Evolutionary conservation across 2,888 invertebrate genomes (phyloP), one percentile per base, ranked within the genome.

Genomic region (Lasioglossum calceatum): DNA sequence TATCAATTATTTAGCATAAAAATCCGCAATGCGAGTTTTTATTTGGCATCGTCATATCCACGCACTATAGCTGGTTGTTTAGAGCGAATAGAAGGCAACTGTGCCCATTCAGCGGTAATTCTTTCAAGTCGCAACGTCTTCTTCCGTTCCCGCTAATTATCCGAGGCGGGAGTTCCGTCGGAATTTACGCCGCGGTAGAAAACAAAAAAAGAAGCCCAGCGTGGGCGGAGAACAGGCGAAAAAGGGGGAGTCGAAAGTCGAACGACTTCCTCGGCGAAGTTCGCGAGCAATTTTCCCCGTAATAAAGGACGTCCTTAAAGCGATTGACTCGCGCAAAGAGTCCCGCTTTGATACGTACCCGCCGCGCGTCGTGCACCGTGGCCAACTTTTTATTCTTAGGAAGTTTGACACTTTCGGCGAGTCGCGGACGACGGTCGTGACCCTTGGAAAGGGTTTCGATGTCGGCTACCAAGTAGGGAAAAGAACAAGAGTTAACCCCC

Each of bases 361-460:
- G 14, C 47, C 5, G 54, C 54, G 23, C 54, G 23, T 23, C 54
- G 23, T 2, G 54, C 10, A 54, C 50, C 50, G 10, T 19, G 16
- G 16, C 44, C 27, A 47, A 73, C 77, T 79, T 87, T 77, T 90
- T 84, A 72, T 79, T 81, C 82, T 47, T 10, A 16, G 79, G 71
- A 89, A 89, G 81, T 89, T 89, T 70, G 80, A 81, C 82, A 81
- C 81, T 85, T 85, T 83, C 64, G 44, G 36, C 39, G 84, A 81
- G 71, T 72, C 58, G 74, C n/a, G 27, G 54, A 70, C 36, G 44
- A 64, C 44, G 54, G 71, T 36, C 36, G 36, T 39, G 70, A 32
- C 64, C 47, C 32, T 42, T 32, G 71, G 58, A 90, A 85, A 90
- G 87, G 88, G 79, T 87, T 90, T 86, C 83, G 84, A 64, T 88